These are phyloP conservation scores for Napeogenes sylphis DNA, from an alignment of 2,888 invertebrate species.

Conservation along the genomic window DNA sequence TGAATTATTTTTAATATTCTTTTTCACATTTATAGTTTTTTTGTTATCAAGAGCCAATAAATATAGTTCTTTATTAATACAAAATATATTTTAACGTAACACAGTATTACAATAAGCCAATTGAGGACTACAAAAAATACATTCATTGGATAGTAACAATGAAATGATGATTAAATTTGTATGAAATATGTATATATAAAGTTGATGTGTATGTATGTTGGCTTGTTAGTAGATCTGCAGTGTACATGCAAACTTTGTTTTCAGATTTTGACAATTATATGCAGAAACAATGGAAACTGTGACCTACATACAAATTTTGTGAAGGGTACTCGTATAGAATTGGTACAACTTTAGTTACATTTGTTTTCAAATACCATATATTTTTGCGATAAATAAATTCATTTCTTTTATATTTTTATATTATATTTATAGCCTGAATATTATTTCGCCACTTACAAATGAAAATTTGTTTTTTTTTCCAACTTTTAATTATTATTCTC, in stretches of 20 bases:
- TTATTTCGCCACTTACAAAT: no score
- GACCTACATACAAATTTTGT: conserved; percentile 4
- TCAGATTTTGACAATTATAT: conserved; percentile 3
- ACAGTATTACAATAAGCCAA: no score
- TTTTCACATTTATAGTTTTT: not conserved
- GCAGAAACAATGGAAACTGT: conserved; percentile 7
- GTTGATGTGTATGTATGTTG: not conserved
- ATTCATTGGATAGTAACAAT: not conserved
- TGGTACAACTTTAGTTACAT: conserved; percentile 3
- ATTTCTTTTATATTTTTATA: no score
- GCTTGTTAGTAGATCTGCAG: conserved; percentile 3
- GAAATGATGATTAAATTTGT: not conserved
- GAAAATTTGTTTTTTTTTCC: no score
- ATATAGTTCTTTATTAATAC: no score
- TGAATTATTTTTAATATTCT: conserved; percentile 10
- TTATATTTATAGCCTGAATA: no score
- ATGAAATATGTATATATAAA: not conserved
- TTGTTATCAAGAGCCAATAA: not conserved
- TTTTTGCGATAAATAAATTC: not conserved
- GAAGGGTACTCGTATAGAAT: conserved; percentile 5
- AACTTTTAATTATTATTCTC: no score
- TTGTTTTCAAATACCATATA: not conserved
- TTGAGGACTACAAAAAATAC: no score
- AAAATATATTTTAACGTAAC: no score
- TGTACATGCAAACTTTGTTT: conserved; percentile 1